phyloP scores from a whole-genome alignment of 1,140 invertebrate genomes.

The Magallana angulata region DNA sequence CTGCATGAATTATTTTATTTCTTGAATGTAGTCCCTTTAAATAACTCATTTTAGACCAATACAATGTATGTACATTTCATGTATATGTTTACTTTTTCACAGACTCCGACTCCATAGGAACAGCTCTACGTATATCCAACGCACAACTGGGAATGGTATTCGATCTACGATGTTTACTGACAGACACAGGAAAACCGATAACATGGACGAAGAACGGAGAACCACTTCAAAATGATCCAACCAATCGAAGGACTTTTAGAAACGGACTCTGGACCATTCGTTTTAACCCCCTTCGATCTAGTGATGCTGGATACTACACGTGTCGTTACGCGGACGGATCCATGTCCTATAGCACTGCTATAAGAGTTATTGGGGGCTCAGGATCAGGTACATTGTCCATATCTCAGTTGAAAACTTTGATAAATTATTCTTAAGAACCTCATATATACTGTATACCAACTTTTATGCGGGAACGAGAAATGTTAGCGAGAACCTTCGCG shows the following conservation, averaged over 20 bases:
- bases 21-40: too few species aligned
- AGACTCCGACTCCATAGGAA: neutral
- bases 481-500: too few species aligned
- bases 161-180: neutral
- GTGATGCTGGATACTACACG: neutral
- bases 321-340: neutral
- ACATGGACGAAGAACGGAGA: neutral
- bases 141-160: neutral
- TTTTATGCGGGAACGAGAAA: too few species aligned
- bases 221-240: neutral
- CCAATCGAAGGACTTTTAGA: neutral
- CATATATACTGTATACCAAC: too few species aligned
- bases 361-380: neutral
- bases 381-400: neutral
- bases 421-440: too few species aligned
- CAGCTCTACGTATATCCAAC: neutral
- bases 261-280: neutral
- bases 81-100: too few species aligned
- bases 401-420: too few species aligned
- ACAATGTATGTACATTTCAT: too few species aligned
- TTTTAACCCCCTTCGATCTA: neutral
- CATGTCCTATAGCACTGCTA: neutral
- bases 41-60: too few species aligned
- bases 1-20: too few species aligned
- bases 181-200: neutral